phyloP scores from a whole-genome alignment of 1,140 invertebrate genomes.

The Macrocentrus cingulum region DNA sequence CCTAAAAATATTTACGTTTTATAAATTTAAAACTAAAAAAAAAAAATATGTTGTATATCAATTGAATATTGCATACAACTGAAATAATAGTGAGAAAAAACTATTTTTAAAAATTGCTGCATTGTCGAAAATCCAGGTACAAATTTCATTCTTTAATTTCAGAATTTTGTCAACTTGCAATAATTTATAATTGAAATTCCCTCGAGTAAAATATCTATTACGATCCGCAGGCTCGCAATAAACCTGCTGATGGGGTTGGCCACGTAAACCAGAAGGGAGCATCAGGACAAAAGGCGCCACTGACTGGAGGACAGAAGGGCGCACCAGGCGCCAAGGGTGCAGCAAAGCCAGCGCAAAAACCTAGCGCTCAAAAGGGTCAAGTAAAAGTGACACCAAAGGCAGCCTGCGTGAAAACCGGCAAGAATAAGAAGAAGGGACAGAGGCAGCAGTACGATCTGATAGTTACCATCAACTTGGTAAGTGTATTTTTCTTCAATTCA shows the following conservation, averaged over 20 bases:
- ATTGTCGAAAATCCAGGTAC: no score
- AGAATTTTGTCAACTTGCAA: no score
- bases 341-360: constrained; percentile 56
- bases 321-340: constrained; percentile 63
- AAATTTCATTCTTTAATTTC: no score
- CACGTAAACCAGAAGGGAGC: constrained; percentile 71
- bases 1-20: no score
- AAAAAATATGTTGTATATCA: no score
- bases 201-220: no score
- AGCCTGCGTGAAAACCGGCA: constrained; percentile 68
- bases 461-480: constrained; percentile 81
- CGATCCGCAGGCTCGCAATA: constrained; percentile 70
- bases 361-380: constrained; percentile 57
- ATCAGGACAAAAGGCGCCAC: constrained; percentile 56
- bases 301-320: constrained; percentile 62
- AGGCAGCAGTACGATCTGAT: constrained; percentile 80
- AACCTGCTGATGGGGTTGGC: constrained; percentile 73
- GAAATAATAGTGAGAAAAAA: no score
- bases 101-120: no score
- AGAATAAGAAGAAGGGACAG: constrained; percentile 77
- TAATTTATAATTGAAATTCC: no score
- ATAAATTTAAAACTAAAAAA: no score
- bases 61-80: no score
- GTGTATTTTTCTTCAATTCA: constrained; percentile 37
- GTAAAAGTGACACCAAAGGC: constrained; percentile 56